A percentile compares a stretch with the other conserved stretches of the same genome.
phyloP scores from a whole-genome alignment of 2,888 invertebrate genomes.

The Agriotes lineatus region DNA sequence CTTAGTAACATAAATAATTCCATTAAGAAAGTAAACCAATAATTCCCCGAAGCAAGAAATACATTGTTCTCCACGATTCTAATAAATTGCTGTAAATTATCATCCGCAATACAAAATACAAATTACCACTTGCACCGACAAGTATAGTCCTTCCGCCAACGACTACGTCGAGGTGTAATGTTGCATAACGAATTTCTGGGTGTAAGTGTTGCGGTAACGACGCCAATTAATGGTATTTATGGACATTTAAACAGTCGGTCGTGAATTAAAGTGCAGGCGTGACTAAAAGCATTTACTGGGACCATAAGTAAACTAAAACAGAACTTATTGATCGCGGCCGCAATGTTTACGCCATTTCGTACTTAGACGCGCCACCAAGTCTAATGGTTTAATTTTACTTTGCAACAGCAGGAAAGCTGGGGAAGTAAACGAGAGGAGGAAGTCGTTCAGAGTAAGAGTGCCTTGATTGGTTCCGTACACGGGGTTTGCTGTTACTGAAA shows the following conservation, averaged over 20 bases:
- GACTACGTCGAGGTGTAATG: too few relatives aligned
- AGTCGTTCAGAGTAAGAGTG: not conserved
- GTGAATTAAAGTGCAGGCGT: slow-evolving; percentile 11
- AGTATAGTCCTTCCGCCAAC: too few relatives aligned
- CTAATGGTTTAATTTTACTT: slow-evolving; percentile 25
- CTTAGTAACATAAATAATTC: too few relatives aligned
- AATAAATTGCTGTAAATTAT: too few relatives aligned
- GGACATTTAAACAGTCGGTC: not conserved
- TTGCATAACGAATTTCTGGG: too few relatives aligned
- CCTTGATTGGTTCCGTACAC: slow-evolving; percentile 1
- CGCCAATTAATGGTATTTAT: too few relatives aligned
- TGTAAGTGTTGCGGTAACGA: too few relatives aligned
- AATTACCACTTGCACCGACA: too few relatives aligned
- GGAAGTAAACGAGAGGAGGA: slow-evolving; percentile 4
- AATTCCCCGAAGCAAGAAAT: too few relatives aligned
- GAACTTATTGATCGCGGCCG: slow-evolving; percentile 25
- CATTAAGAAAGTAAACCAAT: too few relatives aligned
- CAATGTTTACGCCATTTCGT: slow-evolving; percentile 22
- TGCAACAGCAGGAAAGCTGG: not conserved
- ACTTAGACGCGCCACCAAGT: slow-evolving; percentile 23
- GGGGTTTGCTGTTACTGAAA: not conserved
- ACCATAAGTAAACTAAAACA: slow-evolving; percentile 8
- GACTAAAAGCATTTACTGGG: slow-evolving; percentile 4
- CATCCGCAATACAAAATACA: too few relatives aligned
- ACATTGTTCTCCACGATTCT: too few relatives aligned